Conservation (phyloP, 2,113 vertebrate species). For the Rhinoderma darwinii region DNA sequence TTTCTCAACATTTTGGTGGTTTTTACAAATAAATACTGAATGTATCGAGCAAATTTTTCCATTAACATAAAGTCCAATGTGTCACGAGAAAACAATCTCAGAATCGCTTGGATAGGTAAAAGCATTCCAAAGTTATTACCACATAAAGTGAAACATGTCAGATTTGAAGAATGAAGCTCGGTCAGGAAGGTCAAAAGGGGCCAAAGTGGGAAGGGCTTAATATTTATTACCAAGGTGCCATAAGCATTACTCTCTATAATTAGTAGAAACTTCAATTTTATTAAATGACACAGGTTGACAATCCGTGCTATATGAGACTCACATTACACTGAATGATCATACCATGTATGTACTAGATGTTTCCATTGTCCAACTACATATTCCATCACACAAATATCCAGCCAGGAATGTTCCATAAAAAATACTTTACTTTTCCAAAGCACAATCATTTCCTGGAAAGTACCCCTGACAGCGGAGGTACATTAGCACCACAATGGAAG, state of each 20-base stretch:
- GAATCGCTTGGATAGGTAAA: too few species aligned
- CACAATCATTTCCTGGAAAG: constrained; percentile 76
- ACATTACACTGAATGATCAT: constrained; percentile 17
- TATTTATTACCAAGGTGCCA: neutral
- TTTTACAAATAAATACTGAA: too few species aligned
- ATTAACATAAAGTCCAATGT: too few species aligned
- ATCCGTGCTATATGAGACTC: neutral
- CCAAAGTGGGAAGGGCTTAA: too few species aligned
- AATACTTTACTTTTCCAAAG: constrained; percentile 66
- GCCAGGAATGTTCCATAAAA: constrained; percentile 52
- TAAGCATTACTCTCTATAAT: neutral
- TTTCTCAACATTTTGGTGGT: too few species aligned
- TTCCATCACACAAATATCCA: constrained; percentile 41
- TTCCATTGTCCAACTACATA: neutral
- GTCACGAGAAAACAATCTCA: too few species aligned
- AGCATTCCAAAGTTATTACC: too few species aligned
- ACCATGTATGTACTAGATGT: constrained; percentile 1
- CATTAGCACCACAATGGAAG: neutral
- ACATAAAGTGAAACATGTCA: too few species aligned
- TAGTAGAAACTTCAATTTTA: neutral
- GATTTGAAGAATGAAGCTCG: too few species aligned
- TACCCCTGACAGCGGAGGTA: constrained; percentile 61
- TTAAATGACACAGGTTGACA: neutral
- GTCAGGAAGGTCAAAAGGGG: too few species aligned
- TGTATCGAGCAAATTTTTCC: too few species aligned